Conservation (phyloP, 2,888 invertebrate genomes). For the Anorthoa munda region DNA sequence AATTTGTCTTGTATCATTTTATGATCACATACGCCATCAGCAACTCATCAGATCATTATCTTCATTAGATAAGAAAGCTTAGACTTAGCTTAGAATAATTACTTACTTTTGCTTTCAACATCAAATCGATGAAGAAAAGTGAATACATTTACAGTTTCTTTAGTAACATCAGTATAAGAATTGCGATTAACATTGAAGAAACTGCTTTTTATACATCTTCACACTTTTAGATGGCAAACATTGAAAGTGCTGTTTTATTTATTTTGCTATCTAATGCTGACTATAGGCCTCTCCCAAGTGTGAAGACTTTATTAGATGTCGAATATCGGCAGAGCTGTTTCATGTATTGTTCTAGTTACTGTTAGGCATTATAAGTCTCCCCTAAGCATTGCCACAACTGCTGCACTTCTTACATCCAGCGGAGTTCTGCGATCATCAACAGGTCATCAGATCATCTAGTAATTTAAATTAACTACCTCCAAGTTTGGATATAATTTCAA, state of each 20-base stretch:
- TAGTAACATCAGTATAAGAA: not conserved
- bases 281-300: not conserved
- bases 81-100: conserved; percentile 25
- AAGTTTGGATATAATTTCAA: not conserved
- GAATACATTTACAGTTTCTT: conserved; percentile 25
- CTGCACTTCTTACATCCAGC: no score
- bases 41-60: conserved; percentile 28
- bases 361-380: no score
- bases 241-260: conserved; percentile 6
- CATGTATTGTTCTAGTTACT: no score
- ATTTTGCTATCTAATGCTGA: not conserved
- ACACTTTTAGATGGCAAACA: not conserved
- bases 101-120: conserved; percentile 37
- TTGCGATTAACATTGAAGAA: not conserved
- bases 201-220: conserved; percentile 10
- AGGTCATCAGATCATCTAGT: no score
- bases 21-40: conserved; percentile 17
- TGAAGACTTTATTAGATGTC: no score
- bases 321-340: no score
- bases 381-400: no score
- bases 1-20: conserved; percentile 6
- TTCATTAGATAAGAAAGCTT: conserved; percentile 12
- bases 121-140: conserved; percentile 32
- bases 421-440: no score
- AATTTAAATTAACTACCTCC: no score